Percentiles rank a stretch among this genome's conserved stretches.
phyloP scores from a whole-genome alignment of 1,140 invertebrate species.

The Drosophila elegans region DNA sequence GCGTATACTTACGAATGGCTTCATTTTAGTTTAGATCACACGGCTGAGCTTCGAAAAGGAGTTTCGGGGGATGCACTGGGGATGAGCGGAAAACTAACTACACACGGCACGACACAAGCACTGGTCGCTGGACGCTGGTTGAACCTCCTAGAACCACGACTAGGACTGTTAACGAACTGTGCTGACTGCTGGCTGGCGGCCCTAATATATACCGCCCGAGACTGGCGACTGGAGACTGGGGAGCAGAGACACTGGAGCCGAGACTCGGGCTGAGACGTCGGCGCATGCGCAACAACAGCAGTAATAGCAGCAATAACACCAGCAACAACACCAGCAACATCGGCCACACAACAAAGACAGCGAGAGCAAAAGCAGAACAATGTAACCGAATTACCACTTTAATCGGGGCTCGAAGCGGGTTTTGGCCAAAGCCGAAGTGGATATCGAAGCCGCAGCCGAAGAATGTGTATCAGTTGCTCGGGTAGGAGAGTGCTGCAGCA shows the following conservation, averaged over 20 bases:
- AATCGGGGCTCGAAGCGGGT: conserved; percentile 76
- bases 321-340: conserved; percentile 33
- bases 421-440: conserved; percentile 65
- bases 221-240: conserved; percentile 30
- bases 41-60: conserved; percentile 43
- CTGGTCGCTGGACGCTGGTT: conserved; percentile 74
- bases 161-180: conserved; percentile 85
- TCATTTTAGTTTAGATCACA: conserved; percentile 74
- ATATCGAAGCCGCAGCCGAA: conserved; percentile 36
- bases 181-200: conserved; percentile 69
- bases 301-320: conserved; percentile 5
- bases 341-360: conserved; percentile 40
- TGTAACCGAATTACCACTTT: conserved; percentile 80
- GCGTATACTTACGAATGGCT: conserved; percentile 75
- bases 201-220: conserved; percentile 81
- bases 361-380: conserved; percentile 75
- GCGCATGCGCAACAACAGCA: conserved; percentile 33
- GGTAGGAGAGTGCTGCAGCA: conserved; percentile 32
- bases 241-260: conserved; percentile 27
- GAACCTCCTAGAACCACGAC: conserved; percentile 85
- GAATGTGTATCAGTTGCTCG: conserved; percentile 55
- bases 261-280: conserved; percentile 32
- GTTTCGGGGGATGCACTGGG: conserved; percentile 32
- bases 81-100: conserved; percentile 48
- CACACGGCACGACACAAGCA: conserved; percentile 60